These are phyloP conservation scores for Papilio glaucus DNA, from an alignment of 1,140 invertebrate genomes.

Conservation along the genomic window DNA sequence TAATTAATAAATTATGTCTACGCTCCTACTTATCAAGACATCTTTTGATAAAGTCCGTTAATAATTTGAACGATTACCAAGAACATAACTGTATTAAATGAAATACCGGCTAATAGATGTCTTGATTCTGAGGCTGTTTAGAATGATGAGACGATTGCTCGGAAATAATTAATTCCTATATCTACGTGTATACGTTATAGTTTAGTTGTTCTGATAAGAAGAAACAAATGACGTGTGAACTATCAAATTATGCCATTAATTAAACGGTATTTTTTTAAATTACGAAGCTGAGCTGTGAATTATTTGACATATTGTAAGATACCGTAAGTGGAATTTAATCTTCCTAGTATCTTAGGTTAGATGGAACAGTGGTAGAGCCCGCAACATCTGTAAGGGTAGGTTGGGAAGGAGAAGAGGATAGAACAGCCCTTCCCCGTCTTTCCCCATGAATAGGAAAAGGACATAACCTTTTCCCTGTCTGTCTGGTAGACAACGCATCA, in stretches of 20 bases:
- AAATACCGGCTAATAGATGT: constrained; percentile 20
- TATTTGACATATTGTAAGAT: background rate
- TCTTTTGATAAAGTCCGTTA: background rate
- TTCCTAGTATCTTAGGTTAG: background rate
- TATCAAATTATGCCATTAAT: constrained; percentile 4
- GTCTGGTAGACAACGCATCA: too few species aligned
- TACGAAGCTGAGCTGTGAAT: background rate
- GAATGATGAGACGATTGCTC: background rate
- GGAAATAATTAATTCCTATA: too few species aligned
- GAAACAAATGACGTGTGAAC: constrained; percentile 19
- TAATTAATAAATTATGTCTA: background rate
- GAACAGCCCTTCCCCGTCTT: too few species aligned
- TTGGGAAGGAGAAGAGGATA: too few species aligned
- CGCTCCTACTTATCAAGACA: background rate
- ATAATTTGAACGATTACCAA: constrained; percentile 25
- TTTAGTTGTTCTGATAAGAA: background rate
- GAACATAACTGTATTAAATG: constrained; percentile 25
- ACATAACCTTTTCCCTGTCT: too few species aligned
- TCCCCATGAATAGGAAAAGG: too few species aligned
- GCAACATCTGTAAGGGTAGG: too few species aligned
- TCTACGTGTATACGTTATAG: background rate
- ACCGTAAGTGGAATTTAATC: background rate
- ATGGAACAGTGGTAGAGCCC: too few species aligned
- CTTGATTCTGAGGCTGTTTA: constrained; percentile 6
- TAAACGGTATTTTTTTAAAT: constrained; percentile 11